Evolutionary conservation across 2,113 vertebrate genomes (phyloP).

Genomic region (Tiliqua scincoides): DNA sequence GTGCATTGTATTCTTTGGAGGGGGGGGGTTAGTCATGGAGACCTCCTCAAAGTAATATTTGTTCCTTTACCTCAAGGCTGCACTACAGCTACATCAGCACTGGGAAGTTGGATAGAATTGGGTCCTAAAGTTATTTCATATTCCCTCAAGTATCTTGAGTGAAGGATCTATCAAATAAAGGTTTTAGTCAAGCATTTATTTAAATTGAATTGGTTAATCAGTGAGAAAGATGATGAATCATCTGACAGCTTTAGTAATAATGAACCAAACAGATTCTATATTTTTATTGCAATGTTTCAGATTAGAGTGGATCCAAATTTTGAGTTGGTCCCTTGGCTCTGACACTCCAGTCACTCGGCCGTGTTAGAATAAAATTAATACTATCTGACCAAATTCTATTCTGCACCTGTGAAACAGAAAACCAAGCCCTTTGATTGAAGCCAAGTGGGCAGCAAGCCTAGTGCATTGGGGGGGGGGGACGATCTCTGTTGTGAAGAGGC

Average conservation of each 20-base stretch:
- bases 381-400: slow-evolving; percentile 20
- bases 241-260: not conserved
- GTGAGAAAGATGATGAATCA: not conserved
- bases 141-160: not conserved
- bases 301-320: not conserved
- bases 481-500: fast-evolving
- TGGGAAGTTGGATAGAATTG: too few species aligned
- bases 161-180: not conserved
- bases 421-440: slow-evolving; percentile 30
- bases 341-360: not conserved
- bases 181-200: not conserved
- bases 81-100: too few species aligned
- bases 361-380: slow-evolving; percentile 13
- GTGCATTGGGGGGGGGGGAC: not conserved
- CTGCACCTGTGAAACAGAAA: slow-evolving; percentile 11
- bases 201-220: not conserved
- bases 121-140: not conserved
- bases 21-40: too few species aligned
- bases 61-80: too few species aligned
- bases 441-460: slow-evolving; percentile 11
- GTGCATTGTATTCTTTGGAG: too few species aligned
- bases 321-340: not conserved
- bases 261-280: not conserved
- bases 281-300: not conserved
- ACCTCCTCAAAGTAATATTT: too few species aligned